These are phyloP conservation scores for Cephalophus harveyi DNA, from an alignment of 2,113 vertebrate species.

Conservation along the genomic window DNA sequence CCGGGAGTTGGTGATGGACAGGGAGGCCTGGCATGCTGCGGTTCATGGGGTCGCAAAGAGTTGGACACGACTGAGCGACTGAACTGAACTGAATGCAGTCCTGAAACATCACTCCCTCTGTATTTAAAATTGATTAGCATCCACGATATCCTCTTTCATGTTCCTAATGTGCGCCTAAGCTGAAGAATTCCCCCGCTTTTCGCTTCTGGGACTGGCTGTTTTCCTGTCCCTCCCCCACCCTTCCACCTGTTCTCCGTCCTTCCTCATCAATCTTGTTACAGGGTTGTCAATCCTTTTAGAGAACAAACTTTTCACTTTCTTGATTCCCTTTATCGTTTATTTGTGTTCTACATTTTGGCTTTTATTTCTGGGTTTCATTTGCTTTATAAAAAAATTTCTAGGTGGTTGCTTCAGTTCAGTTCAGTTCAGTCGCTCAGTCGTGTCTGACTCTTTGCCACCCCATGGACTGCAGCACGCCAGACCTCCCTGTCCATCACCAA, in stretches of 20 bases:
- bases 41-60: no score
- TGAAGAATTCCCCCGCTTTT: not conserved
- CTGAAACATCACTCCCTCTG: not conserved
- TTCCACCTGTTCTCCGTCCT: not conserved
- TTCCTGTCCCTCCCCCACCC: not conserved
- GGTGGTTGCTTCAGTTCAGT: not conserved
- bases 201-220: not conserved
- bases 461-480: not conserved
- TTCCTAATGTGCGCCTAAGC: not conserved
- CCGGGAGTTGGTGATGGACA: no score
- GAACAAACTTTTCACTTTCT: not conserved
- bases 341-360: not conserved
- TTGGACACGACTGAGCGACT: no score
- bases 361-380: slow-evolving; percentile 8
- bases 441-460: not conserved
- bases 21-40: no score
- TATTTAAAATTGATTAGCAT: not conserved
- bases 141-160: no score
- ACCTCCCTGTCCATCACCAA: not conserved
- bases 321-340: not conserved
- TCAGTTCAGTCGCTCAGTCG: not conserved
- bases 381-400: not conserved
- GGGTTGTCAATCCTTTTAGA: not conserved
- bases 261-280: not conserved
- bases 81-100: no score